A percentile compares a stretch with the other conserved stretches of the same genome.
Conservation (phyloP, 2,797 vertebrate genomes). For the Lepilemur ruficaudatus region DNA sequence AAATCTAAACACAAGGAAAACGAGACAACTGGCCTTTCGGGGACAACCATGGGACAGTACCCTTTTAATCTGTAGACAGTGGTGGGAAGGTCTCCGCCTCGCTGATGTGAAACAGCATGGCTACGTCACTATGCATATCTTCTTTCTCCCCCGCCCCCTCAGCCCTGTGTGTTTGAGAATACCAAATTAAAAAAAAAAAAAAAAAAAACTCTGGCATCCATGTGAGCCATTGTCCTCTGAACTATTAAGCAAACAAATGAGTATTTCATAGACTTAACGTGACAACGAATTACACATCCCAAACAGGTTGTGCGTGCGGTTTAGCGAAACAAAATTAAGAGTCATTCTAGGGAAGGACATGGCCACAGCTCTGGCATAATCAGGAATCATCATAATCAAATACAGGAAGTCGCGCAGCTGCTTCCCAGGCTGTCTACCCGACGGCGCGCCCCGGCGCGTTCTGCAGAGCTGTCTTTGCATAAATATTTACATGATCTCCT, state of each 20-base stretch:
- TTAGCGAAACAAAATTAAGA: conserved; percentile 82
- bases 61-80: neutral
- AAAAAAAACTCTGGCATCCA: neutral
- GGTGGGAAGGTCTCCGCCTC: neutral
- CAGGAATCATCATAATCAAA: conserved; percentile 86
- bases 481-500: conserved; percentile 81
- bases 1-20: neutral
- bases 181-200: conserved; percentile 30
- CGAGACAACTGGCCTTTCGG: neutral
- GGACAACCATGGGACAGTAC: neutral
- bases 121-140: neutral
- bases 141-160: neutral
- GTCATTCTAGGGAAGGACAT: conserved; percentile 82
- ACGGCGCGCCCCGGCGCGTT: conserved; percentile 65
- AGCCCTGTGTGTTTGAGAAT: neutral
- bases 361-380: conserved; percentile 84
- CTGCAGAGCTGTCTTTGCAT: conserved; percentile 77
- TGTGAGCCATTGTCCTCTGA: conserved; percentile 53
- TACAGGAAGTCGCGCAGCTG: conserved; percentile 89
- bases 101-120: neutral
- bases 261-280: conserved; percentile 69
- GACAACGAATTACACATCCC: conserved; percentile 49
- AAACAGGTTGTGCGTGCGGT: conserved; percentile 78
- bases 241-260: conserved; percentile 56
- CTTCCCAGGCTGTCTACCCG: conserved; percentile 83